These are phyloP conservation scores for Chrysotoxum bicinctum DNA, from an alignment of 2,888 invertebrate genomes.

Conservation along the genomic window DNA sequence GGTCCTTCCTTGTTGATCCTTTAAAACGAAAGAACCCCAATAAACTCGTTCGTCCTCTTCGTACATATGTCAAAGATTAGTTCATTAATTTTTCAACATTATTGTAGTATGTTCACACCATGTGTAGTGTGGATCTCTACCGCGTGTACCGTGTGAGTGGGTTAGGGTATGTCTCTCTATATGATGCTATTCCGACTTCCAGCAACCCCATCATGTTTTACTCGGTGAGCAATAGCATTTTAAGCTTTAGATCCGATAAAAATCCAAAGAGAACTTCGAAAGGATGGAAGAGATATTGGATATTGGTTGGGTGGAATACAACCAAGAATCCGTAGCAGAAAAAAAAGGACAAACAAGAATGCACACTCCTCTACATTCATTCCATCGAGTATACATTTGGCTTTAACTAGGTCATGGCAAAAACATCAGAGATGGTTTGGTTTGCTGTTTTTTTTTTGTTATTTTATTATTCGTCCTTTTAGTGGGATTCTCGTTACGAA, in stretches of 20 bases:
- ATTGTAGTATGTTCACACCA: slow-evolving; percentile 40
- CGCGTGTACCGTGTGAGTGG: not conserved
- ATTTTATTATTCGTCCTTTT: not conserved
- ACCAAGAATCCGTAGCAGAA: not conserved
- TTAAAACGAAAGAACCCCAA: not conserved
- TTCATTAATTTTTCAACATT: slow-evolving; percentile 29
- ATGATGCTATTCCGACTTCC: not conserved
- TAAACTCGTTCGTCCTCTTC: not conserved
- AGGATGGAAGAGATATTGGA: slow-evolving; percentile 5
- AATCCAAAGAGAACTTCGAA: slow-evolving; percentile 1
- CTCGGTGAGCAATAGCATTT: slow-evolving; percentile 10
- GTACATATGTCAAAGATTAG: slow-evolving; percentile 22
- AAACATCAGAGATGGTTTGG: slow-evolving; percentile 14
- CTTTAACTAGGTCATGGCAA: slow-evolving; percentile 40
- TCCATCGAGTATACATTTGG: not conserved
- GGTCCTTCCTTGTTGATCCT: slow-evolving; percentile 1
- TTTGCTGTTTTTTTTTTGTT: not conserved
- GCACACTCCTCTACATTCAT: slow-evolving; percentile 1
- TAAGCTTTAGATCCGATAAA: slow-evolving; percentile 40
- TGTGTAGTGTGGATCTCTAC: not conserved
- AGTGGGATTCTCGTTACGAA: not conserved
- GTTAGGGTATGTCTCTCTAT: not conserved
- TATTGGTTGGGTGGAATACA: slow-evolving; percentile 11
- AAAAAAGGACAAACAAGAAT: slow-evolving; percentile 1
- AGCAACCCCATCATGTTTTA: not conserved